Percentiles rank a stretch among this genome's conserved stretches.
Conservation (phyloP, 1,140 invertebrate genomes). For the Pogonomyrmex barbatus region DNA sequence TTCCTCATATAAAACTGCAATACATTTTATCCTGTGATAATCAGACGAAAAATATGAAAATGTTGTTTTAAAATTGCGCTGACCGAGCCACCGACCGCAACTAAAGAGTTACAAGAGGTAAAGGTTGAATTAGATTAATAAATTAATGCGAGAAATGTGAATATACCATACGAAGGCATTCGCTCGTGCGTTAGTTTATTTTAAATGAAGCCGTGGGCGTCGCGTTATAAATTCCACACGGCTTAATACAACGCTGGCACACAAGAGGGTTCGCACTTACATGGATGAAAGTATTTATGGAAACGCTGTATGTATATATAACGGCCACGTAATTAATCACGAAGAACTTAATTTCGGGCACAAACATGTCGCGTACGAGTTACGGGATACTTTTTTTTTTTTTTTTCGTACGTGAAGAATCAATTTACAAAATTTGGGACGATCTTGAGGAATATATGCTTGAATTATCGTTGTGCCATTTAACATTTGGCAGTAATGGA, state of each 20-base stretch:
- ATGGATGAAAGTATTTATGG: constrained; percentile 63
- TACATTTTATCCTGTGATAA: neutral
- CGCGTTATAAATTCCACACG: constrained; percentile 59
- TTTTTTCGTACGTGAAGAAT: neutral
- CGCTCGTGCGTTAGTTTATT: constrained; percentile 54
- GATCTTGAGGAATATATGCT: neutral
- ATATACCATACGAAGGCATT: constrained; percentile 48
- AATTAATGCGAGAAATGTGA: constrained; percentile 41
- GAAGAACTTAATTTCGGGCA: constrained; percentile 47
- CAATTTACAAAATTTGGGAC: neutral
- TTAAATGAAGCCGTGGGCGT: constrained; percentile 61
- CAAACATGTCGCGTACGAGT: neutral
- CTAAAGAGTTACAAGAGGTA: neutral
- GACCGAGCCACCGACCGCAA: neutral
- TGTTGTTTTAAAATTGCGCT: neutral
- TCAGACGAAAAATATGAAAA: neutral
- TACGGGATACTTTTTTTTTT: neutral
- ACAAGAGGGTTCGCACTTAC: constrained; percentile 60
- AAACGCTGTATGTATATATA: constrained; percentile 37
- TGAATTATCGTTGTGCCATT: neutral
- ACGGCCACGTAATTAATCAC: constrained; percentile 54
- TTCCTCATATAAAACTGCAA: neutral
- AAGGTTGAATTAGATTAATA: constrained; percentile 23
- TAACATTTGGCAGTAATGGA: neutral
- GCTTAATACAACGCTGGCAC: constrained; percentile 57